Conservation (phyloP, 2,113 vertebrate species). For the Hemicordylus capensis region DNA sequence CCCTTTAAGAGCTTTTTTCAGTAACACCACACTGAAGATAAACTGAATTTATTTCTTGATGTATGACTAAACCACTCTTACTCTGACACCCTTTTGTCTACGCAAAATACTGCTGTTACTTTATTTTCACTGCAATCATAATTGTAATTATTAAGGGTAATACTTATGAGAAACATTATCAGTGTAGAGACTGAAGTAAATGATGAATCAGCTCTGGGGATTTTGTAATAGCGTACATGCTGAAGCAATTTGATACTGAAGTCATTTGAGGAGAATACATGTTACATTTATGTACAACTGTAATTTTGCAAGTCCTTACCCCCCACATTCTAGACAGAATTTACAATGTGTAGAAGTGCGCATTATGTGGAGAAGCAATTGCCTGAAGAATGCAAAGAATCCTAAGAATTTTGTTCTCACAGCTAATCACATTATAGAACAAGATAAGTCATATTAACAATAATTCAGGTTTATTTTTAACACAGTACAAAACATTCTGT, state of each 20-base stretch:
- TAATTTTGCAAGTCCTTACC: constrained; percentile 7
- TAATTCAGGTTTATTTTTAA: not conserved
- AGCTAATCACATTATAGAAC: not conserved
- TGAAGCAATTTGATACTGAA: not conserved
- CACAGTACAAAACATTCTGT: not conserved
- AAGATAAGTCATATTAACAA: not conserved
- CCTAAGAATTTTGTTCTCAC: constrained; percentile 10
- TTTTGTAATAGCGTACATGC: constrained; percentile 4
- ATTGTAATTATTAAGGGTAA: constrained; percentile 4
- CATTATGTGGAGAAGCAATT: accelerated
- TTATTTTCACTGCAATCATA: not conserved
- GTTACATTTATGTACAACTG: not conserved
- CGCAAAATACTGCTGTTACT: not conserved
- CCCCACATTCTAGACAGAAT: not conserved
- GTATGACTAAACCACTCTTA: not conserved
- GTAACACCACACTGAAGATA: constrained; percentile 8
- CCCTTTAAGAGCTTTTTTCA: not conserved
- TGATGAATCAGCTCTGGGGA: not conserved
- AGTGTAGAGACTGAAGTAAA: not conserved
- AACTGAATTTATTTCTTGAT: not conserved
- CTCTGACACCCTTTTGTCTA: constrained; percentile 1
- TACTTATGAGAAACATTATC: not conserved
- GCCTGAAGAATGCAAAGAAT: not conserved
- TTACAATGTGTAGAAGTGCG: not conserved
- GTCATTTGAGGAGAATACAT: not conserved